These are phyloP conservation scores for Ptychodera flava DNA, from an alignment of 35 echinoderm and acorn worm genomes.

Conservation along the genomic window DNA sequence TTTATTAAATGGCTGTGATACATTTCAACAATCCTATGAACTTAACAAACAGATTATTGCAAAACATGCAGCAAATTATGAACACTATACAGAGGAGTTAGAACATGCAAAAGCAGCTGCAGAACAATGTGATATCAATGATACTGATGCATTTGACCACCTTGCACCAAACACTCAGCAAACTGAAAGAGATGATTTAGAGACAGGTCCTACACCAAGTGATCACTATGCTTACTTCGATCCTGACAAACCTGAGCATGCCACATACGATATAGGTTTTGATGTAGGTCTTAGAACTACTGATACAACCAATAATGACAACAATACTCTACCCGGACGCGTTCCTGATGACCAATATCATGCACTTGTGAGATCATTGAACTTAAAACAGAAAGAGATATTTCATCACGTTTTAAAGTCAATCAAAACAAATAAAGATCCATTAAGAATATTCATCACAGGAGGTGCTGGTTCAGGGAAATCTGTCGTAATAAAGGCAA, in stretches of 20 bases:
- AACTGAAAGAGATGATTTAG: neutral
- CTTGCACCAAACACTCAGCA: slow-evolving; percentile 41
- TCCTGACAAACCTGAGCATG: slow-evolving; percentile 12
- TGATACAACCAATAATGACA: too few relatives aligned
- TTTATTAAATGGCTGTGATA: too few relatives aligned
- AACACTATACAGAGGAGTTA: too few relatives aligned
- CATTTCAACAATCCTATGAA: too few relatives aligned
- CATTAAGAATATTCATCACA: slow-evolving; percentile 38
- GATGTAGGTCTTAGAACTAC: slow-evolving; percentile 32
- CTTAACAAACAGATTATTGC: too few relatives aligned
- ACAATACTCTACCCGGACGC: neutral
- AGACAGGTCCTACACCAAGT: neutral
- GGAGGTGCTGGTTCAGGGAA: slow-evolving; percentile 65
- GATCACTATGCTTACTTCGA: neutral
- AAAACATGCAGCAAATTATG: too few relatives aligned
- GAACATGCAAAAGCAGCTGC: too few relatives aligned
- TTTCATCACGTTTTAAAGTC: slow-evolving; percentile 22
- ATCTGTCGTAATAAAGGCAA: too few relatives aligned
- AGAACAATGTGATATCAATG: too few relatives aligned
- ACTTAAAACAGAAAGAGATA: slow-evolving; percentile 33
- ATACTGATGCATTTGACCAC: too few relatives aligned
- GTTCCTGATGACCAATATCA: slow-evolving; percentile 15
- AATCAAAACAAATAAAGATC: slow-evolving; percentile 16
- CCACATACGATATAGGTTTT: slow-evolving; percentile 30
- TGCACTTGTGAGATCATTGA: too few relatives aligned